Percentiles rank a stretch among this genome's conserved stretches.
phyloP scores from a whole-genome alignment of 2,113 vertebrate genomes.

The Talpa occidentalis region DNA sequence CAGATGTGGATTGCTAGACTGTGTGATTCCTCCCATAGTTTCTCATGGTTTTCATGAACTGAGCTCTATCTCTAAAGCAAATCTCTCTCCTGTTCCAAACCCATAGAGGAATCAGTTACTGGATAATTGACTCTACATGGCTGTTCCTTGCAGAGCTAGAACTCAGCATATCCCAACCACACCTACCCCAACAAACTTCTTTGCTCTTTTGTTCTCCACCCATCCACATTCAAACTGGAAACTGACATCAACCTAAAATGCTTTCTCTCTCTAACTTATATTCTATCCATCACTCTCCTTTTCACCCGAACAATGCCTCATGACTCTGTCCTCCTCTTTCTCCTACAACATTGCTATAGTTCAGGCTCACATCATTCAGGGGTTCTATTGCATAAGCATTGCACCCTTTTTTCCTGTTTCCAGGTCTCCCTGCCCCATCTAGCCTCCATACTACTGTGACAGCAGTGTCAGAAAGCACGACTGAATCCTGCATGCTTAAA shows the following conservation, averaged over 20 bases:
- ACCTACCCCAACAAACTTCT: neutral
- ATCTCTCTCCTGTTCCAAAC: neutral
- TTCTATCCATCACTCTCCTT: neutral
- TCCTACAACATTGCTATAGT: neutral
- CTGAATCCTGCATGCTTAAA: neutral
- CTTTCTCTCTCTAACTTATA: neutral
- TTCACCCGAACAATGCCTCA: neutral
- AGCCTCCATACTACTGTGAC: neutral
- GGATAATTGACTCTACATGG: neutral
- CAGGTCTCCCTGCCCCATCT: neutral
- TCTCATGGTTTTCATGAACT: neutral
- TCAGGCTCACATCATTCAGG: neutral
- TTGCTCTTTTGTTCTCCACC: neutral
- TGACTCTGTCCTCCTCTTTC: neutral
- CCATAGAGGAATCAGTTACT: neutral
- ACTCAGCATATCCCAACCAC: neutral
- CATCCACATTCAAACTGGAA: neutral
- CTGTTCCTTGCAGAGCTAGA: neutral
- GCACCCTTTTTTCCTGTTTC: fast-evolving
- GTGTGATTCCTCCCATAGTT: neutral
- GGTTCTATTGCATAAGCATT: neutral
- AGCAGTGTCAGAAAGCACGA: neutral
- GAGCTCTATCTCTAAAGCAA: neutral
- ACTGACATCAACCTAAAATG: neutral
- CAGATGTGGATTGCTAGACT: neutral